Base-by-base conservation (phyloP, 2,797 vertebrate genomes). In the Scyliorhinus canicula region DNA sequence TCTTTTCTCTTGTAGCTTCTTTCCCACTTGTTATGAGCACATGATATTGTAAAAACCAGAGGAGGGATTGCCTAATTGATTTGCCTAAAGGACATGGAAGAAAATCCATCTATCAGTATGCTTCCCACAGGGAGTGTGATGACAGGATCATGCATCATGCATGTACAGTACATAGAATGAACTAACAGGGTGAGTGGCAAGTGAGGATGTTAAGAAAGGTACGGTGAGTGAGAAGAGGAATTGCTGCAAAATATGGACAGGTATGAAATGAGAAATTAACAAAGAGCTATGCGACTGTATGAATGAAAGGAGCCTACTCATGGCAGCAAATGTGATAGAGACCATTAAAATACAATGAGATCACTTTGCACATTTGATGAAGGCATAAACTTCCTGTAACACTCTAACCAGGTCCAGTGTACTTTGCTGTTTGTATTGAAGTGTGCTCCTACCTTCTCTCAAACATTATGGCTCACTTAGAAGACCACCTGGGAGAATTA, bases 61-160 rank as follows among this genome's bases (percentile, higher is more conserved):
- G 60, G 60, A 91, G 88, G 60, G 60, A 28, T 91, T 91, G 88
- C 26, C 60, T 91, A 91, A 91, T 91, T 91, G 88, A 91, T 91
- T 91, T 91, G 88, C 57, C 60, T 65, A 65, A 91, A 65, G 88
- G 88, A 91, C 88, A 91, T 91, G 60, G 57, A 65, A 65, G 88
- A 60, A 91, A 91, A 44, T 21, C 57, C 88, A 91, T 65, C 60
- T 91, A 91, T 91, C 88, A 65, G 35, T 3, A 40, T 65, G 60
- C 88, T 65, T 3, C 60, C 88, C 60, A 65, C 21, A 65, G 88
- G 88, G 88, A 91, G n/a, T 65, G 3, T 65, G n/a, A 40, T 91
- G 60, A 63, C 88, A 65, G 88, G n/a, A 65, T 63, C n/a, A 91
- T 91, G 88, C 88, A 91, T 91, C 88, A 91, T 47, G 57, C 21